Evolutionary conservation across 2,888 invertebrate genomes (phyloP).

Genomic region (Cephus spinipes): DNA sequence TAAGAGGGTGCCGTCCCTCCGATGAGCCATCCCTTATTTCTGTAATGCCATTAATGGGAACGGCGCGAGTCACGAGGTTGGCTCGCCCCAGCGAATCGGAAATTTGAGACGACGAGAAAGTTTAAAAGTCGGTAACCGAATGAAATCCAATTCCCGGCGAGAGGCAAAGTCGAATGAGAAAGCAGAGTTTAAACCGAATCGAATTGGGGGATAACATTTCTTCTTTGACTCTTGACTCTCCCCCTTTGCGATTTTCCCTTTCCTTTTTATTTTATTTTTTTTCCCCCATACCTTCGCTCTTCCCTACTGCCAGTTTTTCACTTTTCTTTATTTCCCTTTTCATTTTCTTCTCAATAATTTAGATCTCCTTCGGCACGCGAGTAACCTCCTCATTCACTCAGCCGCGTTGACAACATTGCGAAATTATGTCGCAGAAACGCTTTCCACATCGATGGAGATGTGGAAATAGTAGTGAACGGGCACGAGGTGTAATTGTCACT

Average conservation of each 20-base stretch:
- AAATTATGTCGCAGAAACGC: background rate
- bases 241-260: background rate
- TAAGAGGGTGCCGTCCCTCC: background rate
- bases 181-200: background rate
- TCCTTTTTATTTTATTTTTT: background rate
- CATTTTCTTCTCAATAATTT: background rate
- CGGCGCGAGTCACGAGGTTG: background rate
- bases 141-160: background rate
- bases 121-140: background rate
- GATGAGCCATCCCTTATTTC: background rate
- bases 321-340: background rate
- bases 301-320: background rate
- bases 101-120: background rate
- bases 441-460: background rate
- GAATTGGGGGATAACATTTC: background rate
- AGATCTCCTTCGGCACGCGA: background rate
- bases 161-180: background rate
- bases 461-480: background rate
- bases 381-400: background rate
- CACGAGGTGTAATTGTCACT: background rate
- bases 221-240: background rate
- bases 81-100: slow-evolving; percentile 1
- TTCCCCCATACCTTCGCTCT: background rate
- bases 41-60: background rate
- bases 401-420: background rate